These are phyloP conservation scores for Littorina saxatilis DNA, from an alignment of 1,140 invertebrate genomes.

Conservation along the genomic window DNA sequence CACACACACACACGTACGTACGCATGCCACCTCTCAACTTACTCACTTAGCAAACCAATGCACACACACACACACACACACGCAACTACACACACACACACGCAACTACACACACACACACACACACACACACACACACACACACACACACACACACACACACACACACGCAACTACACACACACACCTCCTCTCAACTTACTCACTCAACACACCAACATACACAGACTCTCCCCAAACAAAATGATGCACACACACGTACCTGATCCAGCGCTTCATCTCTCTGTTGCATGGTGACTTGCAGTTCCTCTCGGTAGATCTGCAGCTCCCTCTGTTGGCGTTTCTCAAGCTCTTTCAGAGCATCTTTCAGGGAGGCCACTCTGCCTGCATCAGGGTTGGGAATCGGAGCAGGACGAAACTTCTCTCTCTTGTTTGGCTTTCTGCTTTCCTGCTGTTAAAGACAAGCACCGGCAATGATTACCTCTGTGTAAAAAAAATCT, in stretches of 20 bases:
- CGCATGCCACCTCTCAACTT: not conserved
- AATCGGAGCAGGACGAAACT: not conserved
- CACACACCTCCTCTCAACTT: not conserved
- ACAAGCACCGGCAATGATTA: no score
- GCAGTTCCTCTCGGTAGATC: constrained; percentile 49
- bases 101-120: no score
- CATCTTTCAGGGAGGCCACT: constrained; percentile 13
- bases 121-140: not conserved
- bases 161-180: not conserved
- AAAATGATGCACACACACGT: constrained; percentile 2
- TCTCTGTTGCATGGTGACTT: constrained; percentile 48
- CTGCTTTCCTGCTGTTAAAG: no score
- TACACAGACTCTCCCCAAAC: no score
- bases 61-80: no score
- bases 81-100: not conserved
- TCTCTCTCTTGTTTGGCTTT: not conserved
- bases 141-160: not conserved
- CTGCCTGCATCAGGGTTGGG: not conserved
- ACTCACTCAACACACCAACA: not conserved
- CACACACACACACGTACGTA: not conserved
- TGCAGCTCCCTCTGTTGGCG: constrained; percentile 40
- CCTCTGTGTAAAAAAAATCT: no score
- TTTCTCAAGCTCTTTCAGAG: constrained; percentile 40
- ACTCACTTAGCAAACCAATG: no score
- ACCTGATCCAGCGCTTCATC: constrained; percentile 48